A percentile compares a stretch with the other conserved stretches of the same genome.
Evolutionary conservation across 1,140 invertebrate genomes (phyloP).

Genomic region (Plutomurus gul): DNA sequence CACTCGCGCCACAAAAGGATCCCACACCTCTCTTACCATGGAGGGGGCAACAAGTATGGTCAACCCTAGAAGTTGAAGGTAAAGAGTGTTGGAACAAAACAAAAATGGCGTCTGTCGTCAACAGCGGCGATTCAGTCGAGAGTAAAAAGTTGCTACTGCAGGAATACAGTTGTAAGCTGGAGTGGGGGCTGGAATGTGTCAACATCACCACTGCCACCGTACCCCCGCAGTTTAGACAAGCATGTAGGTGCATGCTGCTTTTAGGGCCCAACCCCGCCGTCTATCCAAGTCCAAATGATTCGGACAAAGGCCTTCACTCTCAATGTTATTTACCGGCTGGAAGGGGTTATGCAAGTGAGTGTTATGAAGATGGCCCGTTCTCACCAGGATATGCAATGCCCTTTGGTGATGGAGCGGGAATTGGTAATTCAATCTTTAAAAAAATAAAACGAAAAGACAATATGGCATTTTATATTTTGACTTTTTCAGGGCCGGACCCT

Average conservation of each 20-base stretch:
- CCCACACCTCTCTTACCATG: background rate
- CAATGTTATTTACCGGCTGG: background rate
- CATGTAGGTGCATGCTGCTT: background rate
- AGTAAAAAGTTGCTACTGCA: background rate
- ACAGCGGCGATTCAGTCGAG: background rate
- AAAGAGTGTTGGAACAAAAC: background rate
- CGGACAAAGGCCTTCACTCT: background rate
- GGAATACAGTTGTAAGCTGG: background rate
- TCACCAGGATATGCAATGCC: background rate
- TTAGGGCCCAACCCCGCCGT: background rate
- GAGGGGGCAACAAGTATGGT: background rate
- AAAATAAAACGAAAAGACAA: too few relatives aligned
- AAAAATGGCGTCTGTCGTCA: background rate
- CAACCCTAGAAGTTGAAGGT: background rate
- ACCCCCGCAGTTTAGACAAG: background rate
- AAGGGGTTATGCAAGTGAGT: background rate
- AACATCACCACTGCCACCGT: background rate
- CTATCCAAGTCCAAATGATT: too few relatives aligned
- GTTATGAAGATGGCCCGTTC: background rate
- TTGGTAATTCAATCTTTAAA: too few relatives aligned
- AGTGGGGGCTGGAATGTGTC: background rate
- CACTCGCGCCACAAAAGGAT: background rate
- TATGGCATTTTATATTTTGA: too few relatives aligned
- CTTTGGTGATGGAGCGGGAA: background rate
- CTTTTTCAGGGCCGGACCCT: background rate